Evolutionary conservation across 1,140 invertebrate species (phyloP), one percentile per base, ranked within the genome.

Genomic region (Oreohelix idahoensis): DNA sequence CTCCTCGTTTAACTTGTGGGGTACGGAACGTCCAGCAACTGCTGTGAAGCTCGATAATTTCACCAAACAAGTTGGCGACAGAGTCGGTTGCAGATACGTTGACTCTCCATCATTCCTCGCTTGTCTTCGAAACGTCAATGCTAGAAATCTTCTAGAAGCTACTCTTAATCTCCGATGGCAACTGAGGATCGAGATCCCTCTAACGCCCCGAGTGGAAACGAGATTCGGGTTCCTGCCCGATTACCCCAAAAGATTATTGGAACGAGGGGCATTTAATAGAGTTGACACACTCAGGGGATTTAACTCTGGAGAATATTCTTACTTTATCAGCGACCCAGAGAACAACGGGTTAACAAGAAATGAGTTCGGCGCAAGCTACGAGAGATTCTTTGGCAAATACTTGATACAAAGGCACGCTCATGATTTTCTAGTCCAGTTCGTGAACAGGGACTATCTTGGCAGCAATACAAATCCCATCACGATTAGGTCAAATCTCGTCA

Each of bases 211-310:
- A 5, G 79, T 81, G 4, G 79, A 81, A 39, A 70, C 8, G 0
- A 81, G 63, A 36, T 81, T 71, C 63, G 79, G 79, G 11, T 53
- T 81, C n/a, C 32, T 81, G 39, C 79, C 79, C 2, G 39, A 81
- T 49, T 71, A 39, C 23, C 79, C 79, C 11, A 35, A 71, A 20
- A 81, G 36, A 20, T 20, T 81, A 20, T 38, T 70, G 66, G 69
- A 42, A 32, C 10, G 2, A 26, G 69, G 69, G 1, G 32, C 66
- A 5, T 81, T 70, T 35, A 71, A 45, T 20, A 29, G 69, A 17
- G 63, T 81, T 2, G 79, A 81, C n/a, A 71, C 79, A 8, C 35
- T 81, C 13, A 1, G 66, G 17, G 79, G 79, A 5, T 81, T 32
- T 29, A 81, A 70, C 51, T 45, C 75, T 53, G 75, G 42, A 11